Base-by-base conservation (phyloP, 1,140 invertebrate species). In the Nylanderia fulva region DNA sequence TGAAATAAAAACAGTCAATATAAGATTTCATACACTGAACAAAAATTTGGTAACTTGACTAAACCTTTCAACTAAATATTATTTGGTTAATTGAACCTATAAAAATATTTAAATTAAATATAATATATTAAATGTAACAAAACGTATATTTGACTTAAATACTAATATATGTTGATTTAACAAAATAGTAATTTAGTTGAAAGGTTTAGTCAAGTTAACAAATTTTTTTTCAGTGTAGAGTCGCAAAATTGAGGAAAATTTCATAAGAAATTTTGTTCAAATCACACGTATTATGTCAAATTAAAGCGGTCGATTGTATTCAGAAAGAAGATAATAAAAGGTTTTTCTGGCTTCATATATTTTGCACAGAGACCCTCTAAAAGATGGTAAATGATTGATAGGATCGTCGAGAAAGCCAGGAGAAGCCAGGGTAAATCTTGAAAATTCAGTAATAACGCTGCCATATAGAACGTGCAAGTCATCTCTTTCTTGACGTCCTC, bases 401-500 rank as follows among this genome's bases (percentile, higher is more conserved):
- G 58, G 36, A 42, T n/a, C 11, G 15, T 18, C 9, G 39, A 45
- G 27, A 24, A 13, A 29, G 24, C 24, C 11, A 56, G 29, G 42
- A 72, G 69, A 58, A 15, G 21, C 11, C 1, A n/a, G 6, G 4
- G 8, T 9, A 58, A 60, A 33, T 82, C 27, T 72, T 60, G 18
- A 13, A 71, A 82, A 71, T 72, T 72, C 27, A 45, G 36, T 45
- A 72, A 82, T 82, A 60, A 82, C 45, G n/a, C 8, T 21, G 18
- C 8, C 56, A 54, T 21, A 58, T 33, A 29, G 7, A 45, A 58
- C n/a, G n/a, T 29, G 45, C 36, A 58, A 60, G 77, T 71, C 64
- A 58, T 82, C 63, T 21, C 18, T 54, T 27, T 45, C 36, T 27
- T 71, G 64, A 68, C 63, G 33, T 54, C 15, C 45, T 80, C 36